Conservation (phyloP, 2,113 vertebrate species). For the Tenebrosternarchus preto region DNA sequence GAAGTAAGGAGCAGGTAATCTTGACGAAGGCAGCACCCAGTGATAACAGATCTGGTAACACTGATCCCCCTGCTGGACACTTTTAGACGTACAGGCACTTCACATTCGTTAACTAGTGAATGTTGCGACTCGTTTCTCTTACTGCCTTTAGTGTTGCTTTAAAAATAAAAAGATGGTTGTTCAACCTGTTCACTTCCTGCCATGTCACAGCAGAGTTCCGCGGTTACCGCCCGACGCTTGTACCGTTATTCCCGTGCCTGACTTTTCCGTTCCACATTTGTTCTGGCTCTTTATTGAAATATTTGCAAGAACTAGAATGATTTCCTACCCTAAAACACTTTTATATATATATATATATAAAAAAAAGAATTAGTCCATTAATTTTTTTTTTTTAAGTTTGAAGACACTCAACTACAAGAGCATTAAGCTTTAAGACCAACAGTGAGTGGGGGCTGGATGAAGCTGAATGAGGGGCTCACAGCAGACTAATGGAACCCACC, state of each 20-base stretch:
- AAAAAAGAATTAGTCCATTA: background rate
- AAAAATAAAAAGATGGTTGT: constrained; percentile 2
- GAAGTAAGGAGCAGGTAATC: background rate
- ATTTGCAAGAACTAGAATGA: background rate
- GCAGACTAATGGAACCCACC: no score
- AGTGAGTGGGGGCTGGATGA: constrained; percentile 9
- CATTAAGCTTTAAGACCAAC: constrained; percentile 20
- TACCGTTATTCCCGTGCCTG: no score
- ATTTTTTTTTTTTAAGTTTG: background rate
- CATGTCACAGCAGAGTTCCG: background rate
- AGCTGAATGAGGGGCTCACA: background rate
- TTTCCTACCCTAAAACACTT: background rate
- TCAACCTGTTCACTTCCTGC: background rate
- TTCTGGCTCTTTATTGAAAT: background rate
- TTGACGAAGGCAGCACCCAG: background rate
- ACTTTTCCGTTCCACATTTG: no score
- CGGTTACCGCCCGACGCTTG: no score
- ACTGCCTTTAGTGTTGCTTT: background rate
- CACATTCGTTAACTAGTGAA: constrained; percentile 3
- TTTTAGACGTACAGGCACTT: constrained; percentile 32
- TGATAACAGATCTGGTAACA: background rate
- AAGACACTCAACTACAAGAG: constrained; percentile 7
- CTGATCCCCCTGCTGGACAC: constrained; percentile 4
- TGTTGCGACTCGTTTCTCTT: background rate
- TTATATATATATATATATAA: no score